Conservation (phyloP, 1,140 invertebrate genomes). For the Cydia strobilella region DNA sequence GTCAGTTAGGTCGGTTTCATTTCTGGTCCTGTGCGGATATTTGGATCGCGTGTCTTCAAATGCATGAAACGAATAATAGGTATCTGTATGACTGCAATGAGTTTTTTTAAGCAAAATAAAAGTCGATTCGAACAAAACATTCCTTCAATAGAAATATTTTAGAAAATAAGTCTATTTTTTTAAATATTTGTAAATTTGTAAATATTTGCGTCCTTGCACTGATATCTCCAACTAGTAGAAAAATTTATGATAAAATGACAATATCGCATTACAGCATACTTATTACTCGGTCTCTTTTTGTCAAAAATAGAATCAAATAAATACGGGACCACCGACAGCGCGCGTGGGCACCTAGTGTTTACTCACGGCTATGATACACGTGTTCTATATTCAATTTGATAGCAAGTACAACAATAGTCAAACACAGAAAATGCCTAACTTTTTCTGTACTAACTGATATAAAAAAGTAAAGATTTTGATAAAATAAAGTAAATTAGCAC, state of each 20-base stretch:
- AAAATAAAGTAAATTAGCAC: too few species aligned
- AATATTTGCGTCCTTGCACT: background rate
- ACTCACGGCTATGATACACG: conserved; percentile 23
- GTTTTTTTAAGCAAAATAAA: too few species aligned
- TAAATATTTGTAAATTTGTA: too few species aligned
- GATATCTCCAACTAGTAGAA: background rate
- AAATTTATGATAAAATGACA: background rate
- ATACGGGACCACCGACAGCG: conserved; percentile 51
- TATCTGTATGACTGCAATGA: too few species aligned
- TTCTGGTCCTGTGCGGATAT: background rate
- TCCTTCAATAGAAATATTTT: too few species aligned
- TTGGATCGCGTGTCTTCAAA: background rate
- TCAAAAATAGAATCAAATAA: conserved; percentile 52
- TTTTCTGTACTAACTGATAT: background rate
- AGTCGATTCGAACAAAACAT: too few species aligned
- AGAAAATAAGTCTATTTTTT: too few species aligned
- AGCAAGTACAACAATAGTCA: background rate
- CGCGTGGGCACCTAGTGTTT: conserved; percentile 40
- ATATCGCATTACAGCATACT: conserved; percentile 1
- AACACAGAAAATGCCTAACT: background rate
- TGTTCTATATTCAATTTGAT: conserved; percentile 11
- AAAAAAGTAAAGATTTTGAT: too few species aligned
- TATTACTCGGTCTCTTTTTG: conserved; percentile 36
- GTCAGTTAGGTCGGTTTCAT: conserved; percentile 13
- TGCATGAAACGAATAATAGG: background rate